A percentile compares a stretch with the other conserved stretches of the same genome.
Evolutionary conservation across 2,797 vertebrate genomes (phyloP).

Genomic region (Cheirogaleus major): DNA sequence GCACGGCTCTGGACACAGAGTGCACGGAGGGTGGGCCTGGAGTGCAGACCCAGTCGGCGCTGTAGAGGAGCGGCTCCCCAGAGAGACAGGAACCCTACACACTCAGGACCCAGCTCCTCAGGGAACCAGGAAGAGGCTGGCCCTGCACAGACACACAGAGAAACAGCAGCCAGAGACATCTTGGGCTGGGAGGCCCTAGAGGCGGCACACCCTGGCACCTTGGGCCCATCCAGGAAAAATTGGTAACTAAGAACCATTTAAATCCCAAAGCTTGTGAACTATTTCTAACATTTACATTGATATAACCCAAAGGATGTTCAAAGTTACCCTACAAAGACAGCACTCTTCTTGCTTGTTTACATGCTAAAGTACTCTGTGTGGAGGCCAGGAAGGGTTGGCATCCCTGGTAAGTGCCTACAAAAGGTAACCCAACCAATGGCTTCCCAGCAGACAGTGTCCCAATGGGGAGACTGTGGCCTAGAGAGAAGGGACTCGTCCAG

Average conservation of each 20-base stretch:
- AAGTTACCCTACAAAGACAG: background rate
- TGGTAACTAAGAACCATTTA: background rate
- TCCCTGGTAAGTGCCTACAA: background rate
- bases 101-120: background rate
- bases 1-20: background rate
- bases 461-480: background rate
- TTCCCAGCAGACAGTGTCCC: background rate
- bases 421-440: background rate
- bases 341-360: background rate
- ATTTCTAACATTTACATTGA: background rate
- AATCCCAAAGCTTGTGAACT: background rate
- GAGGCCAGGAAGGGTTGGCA: background rate
- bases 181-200: background rate
- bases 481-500: background rate
- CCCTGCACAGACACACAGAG: background rate
- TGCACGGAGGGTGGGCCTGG: background rate
- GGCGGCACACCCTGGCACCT: background rate
- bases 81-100: background rate
- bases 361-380: background rate
- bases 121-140: background rate
- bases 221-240: background rate
- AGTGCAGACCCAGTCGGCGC: background rate
- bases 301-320: background rate
- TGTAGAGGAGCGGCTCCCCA: background rate
- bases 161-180: background rate